Percentiles rank a stretch among this genome's conserved stretches.
Conservation (phyloP, 2,797 vertebrate genomes). For the Nyctibius grandis region DNA sequence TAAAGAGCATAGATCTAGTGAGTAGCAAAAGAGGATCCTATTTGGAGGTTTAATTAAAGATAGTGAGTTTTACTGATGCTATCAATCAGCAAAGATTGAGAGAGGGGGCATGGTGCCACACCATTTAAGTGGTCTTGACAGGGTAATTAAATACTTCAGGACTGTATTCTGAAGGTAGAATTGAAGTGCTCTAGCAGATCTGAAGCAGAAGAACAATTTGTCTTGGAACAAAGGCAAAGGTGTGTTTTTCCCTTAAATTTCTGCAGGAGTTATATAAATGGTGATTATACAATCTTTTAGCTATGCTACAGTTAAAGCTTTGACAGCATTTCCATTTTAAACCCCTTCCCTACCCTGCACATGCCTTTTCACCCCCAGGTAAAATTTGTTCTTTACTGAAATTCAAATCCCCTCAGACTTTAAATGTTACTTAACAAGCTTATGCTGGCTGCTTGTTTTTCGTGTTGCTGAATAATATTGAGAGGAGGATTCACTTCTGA, state of each 20-base stretch:
- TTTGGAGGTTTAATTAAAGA: constrained; percentile 76
- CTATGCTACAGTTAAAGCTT: constrained; percentile 10
- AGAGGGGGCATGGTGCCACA: constrained; percentile 39
- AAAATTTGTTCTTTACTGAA: constrained; percentile 4
- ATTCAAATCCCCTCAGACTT: background rate
- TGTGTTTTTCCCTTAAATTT: background rate
- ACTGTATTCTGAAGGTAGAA: constrained; percentile 60
- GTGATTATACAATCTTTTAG: background rate
- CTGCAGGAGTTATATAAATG: background rate
- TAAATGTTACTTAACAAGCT: constrained; percentile 6
- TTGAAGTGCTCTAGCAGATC: background rate
- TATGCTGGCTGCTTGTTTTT: background rate
- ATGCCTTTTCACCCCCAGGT: background rate
- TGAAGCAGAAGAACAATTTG: constrained; percentile 26
- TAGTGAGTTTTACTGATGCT: constrained; percentile 70
- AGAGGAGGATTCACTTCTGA: constrained; percentile 25
- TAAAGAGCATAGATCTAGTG: constrained; percentile 61
- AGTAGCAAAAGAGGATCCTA: constrained; percentile 46
- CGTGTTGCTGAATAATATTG: background rate
- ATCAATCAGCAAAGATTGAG: constrained; percentile 57
- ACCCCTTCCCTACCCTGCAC: background rate
- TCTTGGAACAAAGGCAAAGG: constrained; percentile 29
- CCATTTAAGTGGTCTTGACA: constrained; percentile 52
- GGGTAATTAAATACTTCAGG: constrained; percentile 67
- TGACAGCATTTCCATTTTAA: constrained; percentile 26